A percentile compares a stretch with the other conserved stretches of the same genome.
Evolutionary conservation across 1,140 invertebrate species (phyloP).

Genomic region (Atta cephalotes): DNA sequence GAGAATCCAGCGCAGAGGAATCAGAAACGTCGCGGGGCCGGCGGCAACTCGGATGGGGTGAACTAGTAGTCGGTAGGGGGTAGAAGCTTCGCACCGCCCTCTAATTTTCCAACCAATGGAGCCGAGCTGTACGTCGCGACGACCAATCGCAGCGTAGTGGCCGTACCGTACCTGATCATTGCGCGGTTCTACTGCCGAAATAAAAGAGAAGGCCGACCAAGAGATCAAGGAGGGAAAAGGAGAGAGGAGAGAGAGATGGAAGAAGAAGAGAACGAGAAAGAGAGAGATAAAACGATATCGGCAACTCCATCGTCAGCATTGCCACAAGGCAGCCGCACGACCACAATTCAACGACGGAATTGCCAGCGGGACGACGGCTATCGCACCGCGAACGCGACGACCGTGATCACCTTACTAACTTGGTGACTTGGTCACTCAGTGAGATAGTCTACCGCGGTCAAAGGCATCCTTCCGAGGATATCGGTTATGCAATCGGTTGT

Average conservation of each 20-base stretch:
- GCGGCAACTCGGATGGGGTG: constrained; percentile 58
- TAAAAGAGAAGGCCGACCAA: constrained; percentile 62
- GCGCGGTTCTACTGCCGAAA: constrained; percentile 45
- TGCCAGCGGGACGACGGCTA: constrained; percentile 25
- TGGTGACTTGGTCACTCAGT: constrained; percentile 81
- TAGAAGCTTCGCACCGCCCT: constrained; percentile 81
- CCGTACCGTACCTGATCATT: constrained; percentile 31
- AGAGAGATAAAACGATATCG: constrained; percentile 17
- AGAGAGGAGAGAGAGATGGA: neutral
- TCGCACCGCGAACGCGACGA: constrained; percentile 20
- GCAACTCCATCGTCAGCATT: constrained; percentile 44
- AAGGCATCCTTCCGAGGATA: neutral
- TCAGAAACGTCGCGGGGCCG: constrained; percentile 37
- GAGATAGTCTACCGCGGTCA: constrained; percentile 58
- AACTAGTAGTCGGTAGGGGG: constrained; percentile 60
- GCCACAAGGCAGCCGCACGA: constrained; percentile 39
- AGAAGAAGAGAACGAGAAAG: constrained; percentile 29
- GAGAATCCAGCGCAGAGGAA: constrained; percentile 46
- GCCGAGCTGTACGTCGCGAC: constrained; percentile 63
- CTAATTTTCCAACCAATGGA: constrained; percentile 76
- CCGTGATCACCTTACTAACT: constrained; percentile 68
- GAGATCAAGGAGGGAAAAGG: constrained; percentile 48
- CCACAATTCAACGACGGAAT: constrained; percentile 35
- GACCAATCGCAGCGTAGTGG: constrained; percentile 74
- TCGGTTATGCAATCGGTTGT: constrained; percentile 19